Conservation (phyloP, 2,888 invertebrate species). For the Petrolisthes cinctipes region DNA sequence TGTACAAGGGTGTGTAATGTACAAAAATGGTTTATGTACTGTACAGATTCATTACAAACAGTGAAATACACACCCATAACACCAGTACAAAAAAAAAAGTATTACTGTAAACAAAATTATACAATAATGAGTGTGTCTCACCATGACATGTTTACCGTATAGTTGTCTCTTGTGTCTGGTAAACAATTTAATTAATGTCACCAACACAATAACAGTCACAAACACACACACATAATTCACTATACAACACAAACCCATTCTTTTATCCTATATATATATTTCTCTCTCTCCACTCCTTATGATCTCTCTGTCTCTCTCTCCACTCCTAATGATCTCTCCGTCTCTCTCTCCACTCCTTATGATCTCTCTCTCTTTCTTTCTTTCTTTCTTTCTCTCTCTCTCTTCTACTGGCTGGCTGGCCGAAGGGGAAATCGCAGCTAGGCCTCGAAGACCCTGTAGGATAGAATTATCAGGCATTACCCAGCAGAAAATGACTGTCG, state of each 20-base stretch:
- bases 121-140: constrained; percentile 18
- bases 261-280: too few relatives aligned
- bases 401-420: too few relatives aligned
- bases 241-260: constrained; percentile 5
- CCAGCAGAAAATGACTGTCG: too few relatives aligned
- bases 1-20: not conserved
- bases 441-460: too few relatives aligned
- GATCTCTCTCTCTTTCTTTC: too few relatives aligned
- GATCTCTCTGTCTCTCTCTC: too few relatives aligned
- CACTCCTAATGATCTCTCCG: too few relatives aligned
- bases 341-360: too few relatives aligned
- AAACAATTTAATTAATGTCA: constrained; percentile 9
- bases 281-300: too few relatives aligned
- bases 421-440: too few relatives aligned
- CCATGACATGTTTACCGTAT: constrained; percentile 60
- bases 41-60: not conserved
- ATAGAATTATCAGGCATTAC: too few relatives aligned
- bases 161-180: constrained; percentile 27
- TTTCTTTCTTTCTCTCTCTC: too few relatives aligned
- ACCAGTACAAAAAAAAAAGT: not conserved
- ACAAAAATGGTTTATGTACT: not conserved
- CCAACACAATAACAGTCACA: not conserved
- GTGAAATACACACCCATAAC: not conserved
- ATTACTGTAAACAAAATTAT: not conserved
- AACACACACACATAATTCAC: not conserved